Base-by-base conservation (phyloP, 2,797 vertebrate genomes). In the Miichthys miiuy region DNA sequence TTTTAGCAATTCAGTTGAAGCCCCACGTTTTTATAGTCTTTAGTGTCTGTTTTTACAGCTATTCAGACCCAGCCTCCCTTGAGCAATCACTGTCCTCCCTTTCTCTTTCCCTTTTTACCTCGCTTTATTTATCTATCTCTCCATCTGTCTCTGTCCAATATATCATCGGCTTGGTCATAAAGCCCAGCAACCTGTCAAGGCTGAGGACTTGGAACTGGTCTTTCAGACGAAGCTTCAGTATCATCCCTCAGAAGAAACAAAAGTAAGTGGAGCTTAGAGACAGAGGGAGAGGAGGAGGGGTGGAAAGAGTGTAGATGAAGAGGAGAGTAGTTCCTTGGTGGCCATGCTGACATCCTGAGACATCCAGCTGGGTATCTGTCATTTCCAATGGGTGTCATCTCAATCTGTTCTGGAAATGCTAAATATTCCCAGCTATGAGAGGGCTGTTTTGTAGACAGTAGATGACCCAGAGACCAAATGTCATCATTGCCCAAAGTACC, bases 11-110 rank as follows among this genome's bases (percentile, higher is more conserved):
- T 3, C 30, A 82, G 76, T 84, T 60, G 66, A 88, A 87, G 82
- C 82, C 75, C 61, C 50, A 74, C 72, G 67, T 83, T 82, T 88
- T 82, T 80, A 72, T 80, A 67, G 81, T 68, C 61, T 11, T 3
- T 41, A 87, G 75, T 80, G 68, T 76, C 77, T 86, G 74, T 90
- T 93, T 90, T 88, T 83, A 81, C 72, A 85, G 73, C 81, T 66
- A 75, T 84, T 82, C 46, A 84, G 68, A 77, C 69, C 61, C 71
- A 79, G 60, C 68, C 65, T 89, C 82, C 74, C 80, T 47, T 72
- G 74, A 84, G 85, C 77, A 86, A 77, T 88, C 81, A 63, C 67
- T 89, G 71, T 80, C 80, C 68, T 75, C 83, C 77, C 68, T 76
- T 57, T 81, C 0, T 57, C 58, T 75, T 47, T 81, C 74, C 58